phyloP scores from a whole-genome alignment of 2,888 invertebrate genomes.

The Drosophila gaucha region DNA sequence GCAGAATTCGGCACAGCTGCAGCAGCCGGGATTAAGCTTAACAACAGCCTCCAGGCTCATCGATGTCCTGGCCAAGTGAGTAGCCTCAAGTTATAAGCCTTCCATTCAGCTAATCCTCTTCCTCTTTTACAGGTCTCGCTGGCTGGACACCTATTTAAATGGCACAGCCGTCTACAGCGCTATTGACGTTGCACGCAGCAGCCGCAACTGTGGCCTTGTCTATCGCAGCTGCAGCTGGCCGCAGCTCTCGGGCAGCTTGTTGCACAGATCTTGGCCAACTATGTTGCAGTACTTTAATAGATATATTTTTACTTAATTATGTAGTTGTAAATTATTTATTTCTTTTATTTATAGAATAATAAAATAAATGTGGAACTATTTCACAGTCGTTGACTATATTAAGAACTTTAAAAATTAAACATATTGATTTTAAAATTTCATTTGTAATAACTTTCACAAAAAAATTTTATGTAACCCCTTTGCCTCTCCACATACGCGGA shows the following conservation, averaged over 20 bases:
- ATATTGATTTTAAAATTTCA: too few species aligned
- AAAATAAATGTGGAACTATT: not conserved
- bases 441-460: too few species aligned
- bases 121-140: constrained; percentile 73
- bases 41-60: constrained; percentile 85
- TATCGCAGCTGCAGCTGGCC: constrained; percentile 85
- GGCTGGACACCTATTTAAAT: constrained; percentile 84
- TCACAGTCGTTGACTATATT: too few species aligned
- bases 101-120: not conserved
- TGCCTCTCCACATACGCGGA: too few species aligned
- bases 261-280: constrained; percentile 38
- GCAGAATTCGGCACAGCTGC: constrained; percentile 75
- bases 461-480: too few species aligned
- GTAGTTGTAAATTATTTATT: constrained; percentile 33
- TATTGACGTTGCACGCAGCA: constrained; percentile 85
- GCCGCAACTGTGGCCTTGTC: constrained; percentile 82
- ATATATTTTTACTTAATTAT: not conserved
- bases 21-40: constrained; percentile 24
- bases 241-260: constrained; percentile 18
- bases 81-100: not conserved
- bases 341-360: not conserved
- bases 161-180: constrained; percentile 86
- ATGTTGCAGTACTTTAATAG: constrained; percentile 45
- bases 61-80: constrained; percentile 85
- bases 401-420: too few species aligned